These are phyloP conservation scores for Fulica atra DNA, from an alignment of 2,113 vertebrate genomes.

Conservation along the genomic window DNA sequence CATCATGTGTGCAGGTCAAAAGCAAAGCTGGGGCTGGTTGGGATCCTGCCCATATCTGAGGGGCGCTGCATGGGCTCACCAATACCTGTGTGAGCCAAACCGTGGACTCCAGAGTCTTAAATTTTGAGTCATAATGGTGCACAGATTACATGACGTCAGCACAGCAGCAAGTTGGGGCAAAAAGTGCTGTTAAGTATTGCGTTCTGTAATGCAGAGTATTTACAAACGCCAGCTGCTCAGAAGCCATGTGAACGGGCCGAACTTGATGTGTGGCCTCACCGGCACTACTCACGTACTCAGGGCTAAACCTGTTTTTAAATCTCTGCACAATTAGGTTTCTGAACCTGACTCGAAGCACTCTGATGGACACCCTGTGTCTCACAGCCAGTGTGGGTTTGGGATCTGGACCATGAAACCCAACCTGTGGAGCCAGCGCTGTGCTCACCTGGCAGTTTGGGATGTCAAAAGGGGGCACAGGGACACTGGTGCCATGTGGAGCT, in stretches of 20 bases:
- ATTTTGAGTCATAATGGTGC: neutral
- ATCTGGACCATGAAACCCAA: neutral
- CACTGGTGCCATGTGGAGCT: neutral
- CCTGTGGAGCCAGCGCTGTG: neutral
- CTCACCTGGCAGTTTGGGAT: neutral
- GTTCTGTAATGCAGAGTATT: neutral
- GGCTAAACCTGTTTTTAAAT: neutral
- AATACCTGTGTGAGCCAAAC: neutral
- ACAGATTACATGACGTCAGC: neutral
- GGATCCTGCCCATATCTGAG: neutral
- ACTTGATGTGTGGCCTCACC: neutral
- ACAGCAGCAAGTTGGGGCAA: neutral
- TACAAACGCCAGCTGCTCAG: neutral
- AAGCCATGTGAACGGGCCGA: neutral
- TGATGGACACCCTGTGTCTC: no score
- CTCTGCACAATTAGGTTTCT: neutral
- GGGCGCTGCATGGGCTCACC: accelerated
- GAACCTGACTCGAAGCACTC: neutral
- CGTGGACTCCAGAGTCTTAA: neutral
- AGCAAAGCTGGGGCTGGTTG: neutral
- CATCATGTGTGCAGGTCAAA: neutral
- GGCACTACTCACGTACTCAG: neutral
- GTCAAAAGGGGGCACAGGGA: neutral
- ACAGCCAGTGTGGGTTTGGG: neutral
- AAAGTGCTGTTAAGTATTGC: neutral